Base-by-base conservation (phyloP, 2,888 invertebrate genomes). In the Acanthosoma haemorrhoidale region DNA sequence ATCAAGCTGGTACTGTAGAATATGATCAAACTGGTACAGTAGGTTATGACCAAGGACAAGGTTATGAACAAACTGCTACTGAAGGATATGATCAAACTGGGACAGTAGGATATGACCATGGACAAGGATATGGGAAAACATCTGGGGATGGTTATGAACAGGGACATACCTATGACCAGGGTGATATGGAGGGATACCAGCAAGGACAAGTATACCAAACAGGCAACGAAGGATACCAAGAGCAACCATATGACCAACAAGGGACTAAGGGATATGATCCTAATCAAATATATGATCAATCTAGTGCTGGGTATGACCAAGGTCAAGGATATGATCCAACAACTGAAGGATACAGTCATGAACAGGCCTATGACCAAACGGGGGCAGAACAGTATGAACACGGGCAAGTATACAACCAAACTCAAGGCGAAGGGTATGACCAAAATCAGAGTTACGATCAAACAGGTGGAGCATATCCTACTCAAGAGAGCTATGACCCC, bases 31-130 rank as follows among this genome's bases (percentile, higher is more conserved):
- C 6, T 8, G 2, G 9, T n/a, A 13, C n/a, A 51, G 43, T 5
- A 11, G 31, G 51, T 11, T 66, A 66, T n/a, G 16, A 41, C 8
- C 66, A 67, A 51, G 18, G 63, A 16, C 63, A 66, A 67, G 51
- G 16, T 32, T 67, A 67, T 57, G 51, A 57, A n/a, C 18, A 3
- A 31, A 32, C 4, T n/a, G 34, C n/a, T 13, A 21, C 8, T 18
- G 25, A 16, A 15, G 15, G 8, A 43, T 67, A 67, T 13, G 31
- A 67, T 21, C 51, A 67, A 57, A 32, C 2, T 5, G 21, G 38
- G 6, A 38, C 36, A 3, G 16, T 18, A 21, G 63, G 63, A n/a
- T 13, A 63, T 36, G 63, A 34, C 6, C 38, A 63, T 13, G 25
- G 25, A 5, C 25, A 36, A 25, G 63, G 9, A 39, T 43, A 43